These are phyloP conservation scores for Poecile montanus DNA, from an alignment of 2,797 vertebrate species.

Conservation along the genomic window DNA sequence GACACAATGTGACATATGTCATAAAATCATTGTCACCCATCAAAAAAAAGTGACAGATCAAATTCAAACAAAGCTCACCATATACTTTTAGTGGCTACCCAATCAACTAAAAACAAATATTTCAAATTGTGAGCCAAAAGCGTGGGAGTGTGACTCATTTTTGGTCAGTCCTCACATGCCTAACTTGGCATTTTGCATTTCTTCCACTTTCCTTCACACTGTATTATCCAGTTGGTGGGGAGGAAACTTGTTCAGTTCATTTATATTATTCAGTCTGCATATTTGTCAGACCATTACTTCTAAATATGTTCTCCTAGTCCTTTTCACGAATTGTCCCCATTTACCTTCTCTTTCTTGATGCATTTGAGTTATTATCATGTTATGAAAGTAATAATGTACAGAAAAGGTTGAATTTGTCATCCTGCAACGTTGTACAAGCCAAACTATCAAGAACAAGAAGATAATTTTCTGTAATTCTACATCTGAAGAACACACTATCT, in stretches of 20 bases:
- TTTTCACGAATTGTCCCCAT: not conserved
- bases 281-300: conserved; percentile 25
- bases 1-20: conserved; percentile 47
- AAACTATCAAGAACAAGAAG: conserved; percentile 23
- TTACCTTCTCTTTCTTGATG: conserved; percentile 6
- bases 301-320: conserved; percentile 1
- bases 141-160: conserved; percentile 45
- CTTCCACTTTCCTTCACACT: conserved; percentile 35
- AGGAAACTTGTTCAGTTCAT: conserved; percentile 4
- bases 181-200: conserved; percentile 17
- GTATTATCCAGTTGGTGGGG: not conserved
- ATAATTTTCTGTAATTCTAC: conserved; percentile 23
- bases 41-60: conserved; percentile 56
- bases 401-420: conserved; percentile 28
- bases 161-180: conserved; percentile 20
- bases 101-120: conserved; percentile 43
- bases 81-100: conserved; percentile 47
- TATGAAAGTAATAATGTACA: not conserved
- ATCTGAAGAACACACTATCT: not conserved
- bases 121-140: not conserved
- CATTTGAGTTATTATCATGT: not conserved
- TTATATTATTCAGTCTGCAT: not conserved
- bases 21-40: conserved; percentile 60
- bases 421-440: not conserved
- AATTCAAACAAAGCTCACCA: conserved; percentile 34